Conservation (phyloP, 2,797 vertebrate genomes). For the Erpetoichthys calabaricus region DNA sequence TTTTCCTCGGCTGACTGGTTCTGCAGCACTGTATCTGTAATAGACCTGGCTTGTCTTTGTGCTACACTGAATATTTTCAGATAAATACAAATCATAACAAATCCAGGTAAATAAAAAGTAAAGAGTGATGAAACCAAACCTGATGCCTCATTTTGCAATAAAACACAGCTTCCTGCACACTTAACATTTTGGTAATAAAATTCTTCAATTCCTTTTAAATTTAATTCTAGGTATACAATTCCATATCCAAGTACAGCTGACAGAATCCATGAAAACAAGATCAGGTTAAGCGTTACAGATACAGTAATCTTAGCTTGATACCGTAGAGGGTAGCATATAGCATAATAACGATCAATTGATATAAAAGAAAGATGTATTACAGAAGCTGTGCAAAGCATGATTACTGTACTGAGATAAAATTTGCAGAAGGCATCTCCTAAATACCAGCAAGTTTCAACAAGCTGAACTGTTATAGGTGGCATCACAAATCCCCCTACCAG, state of each 20-base stretch:
- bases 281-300: background rate
- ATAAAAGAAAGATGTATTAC: constrained; percentile 9
- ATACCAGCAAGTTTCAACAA: constrained; percentile 9
- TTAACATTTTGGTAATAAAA: background rate
- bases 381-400: constrained; percentile 8
- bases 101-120: constrained; percentile 6
- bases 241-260: constrained; percentile 5
- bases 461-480: constrained; percentile 5
- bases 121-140: constrained; percentile 2
- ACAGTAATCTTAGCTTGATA: constrained; percentile 4
- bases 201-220: constrained; percentile 8
- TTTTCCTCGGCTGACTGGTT: background rate
- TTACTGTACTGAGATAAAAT: constrained; percentile 8
- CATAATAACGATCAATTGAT: constrained; percentile 9
- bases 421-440: constrained; percentile 9
- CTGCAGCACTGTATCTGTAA: constrained; percentile 5
- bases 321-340: constrained; percentile 7
- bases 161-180: constrained; percentile 5
- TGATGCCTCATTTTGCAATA: constrained; percentile 4
- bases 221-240: constrained; percentile 6
- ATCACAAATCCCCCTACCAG: constrained; percentile 8
- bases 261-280: constrained; percentile 6
- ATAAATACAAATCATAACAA: constrained; percentile 12
- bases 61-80: constrained; percentile 8
- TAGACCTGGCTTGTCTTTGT: constrained; percentile 7